A percentile compares a stretch with the other conserved stretches of the same genome.
phyloP scores from a whole-genome alignment of 2,797 vertebrate species.

The Characodon lateralis region DNA sequence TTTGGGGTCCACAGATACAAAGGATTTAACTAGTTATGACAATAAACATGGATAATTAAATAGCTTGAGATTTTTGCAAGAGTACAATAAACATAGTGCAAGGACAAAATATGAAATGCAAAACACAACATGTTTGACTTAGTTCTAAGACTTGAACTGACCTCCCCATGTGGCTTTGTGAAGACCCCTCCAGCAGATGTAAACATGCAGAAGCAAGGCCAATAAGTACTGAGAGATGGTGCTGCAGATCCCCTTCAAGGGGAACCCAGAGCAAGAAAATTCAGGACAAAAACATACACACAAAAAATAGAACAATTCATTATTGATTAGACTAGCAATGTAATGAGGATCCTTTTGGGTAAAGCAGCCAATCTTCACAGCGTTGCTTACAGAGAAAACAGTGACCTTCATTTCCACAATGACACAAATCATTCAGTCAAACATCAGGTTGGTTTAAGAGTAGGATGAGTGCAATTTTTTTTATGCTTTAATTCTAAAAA shows the following conservation, averaged over 20 bases:
- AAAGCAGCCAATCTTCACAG: too few species aligned
- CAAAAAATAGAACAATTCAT: neutral
- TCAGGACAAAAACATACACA: neutral
- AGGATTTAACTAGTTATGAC: neutral
- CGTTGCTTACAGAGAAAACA: too few species aligned
- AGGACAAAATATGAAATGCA: neutral
- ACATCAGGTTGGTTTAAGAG: too few species aligned
- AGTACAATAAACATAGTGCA: neutral
- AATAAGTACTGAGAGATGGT: slow-evolving; percentile 86
- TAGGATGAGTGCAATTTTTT: too few species aligned
- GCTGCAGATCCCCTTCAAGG: slow-evolving; percentile 88
- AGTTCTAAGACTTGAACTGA: slow-evolving; percentile 51
- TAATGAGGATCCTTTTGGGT: too few species aligned
- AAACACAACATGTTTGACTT: neutral
- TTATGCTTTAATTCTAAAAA: too few species aligned
- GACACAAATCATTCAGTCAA: too few species aligned
- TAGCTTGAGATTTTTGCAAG: neutral
- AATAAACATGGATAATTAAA: neutral
- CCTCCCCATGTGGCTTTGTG: slow-evolving; percentile 91
- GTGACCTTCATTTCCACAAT: too few species aligned
- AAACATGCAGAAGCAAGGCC: slow-evolving; percentile 82
- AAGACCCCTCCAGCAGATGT: slow-evolving; percentile 84
- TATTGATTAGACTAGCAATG: neutral
- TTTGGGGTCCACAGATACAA: slow-evolving; percentile 50
- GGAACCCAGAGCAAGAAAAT: neutral